These are phyloP conservation scores for Aphrocallistes beatrix DNA, from an alignment of 37 sponge, comb jelly and placozoan species.

Conservation along the genomic window DNA sequence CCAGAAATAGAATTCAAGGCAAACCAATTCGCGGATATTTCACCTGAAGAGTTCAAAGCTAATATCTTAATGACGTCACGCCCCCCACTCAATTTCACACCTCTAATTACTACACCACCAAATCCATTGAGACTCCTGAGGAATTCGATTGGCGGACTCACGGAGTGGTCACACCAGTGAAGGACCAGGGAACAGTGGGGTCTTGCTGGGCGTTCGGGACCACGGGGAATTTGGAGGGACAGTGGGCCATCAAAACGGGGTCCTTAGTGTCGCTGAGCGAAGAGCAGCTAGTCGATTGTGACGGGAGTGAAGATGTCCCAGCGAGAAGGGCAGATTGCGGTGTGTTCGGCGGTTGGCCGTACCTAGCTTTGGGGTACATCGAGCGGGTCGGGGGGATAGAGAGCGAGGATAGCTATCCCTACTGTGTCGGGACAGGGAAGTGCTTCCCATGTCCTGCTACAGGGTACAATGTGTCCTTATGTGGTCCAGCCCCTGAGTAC, in stretches of 20 bases:
- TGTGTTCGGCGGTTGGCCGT: conserved; percentile 91
- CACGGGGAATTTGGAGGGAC: conserved; percentile 61
- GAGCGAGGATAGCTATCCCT: conserved; percentile 44
- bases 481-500: conserved; percentile 60
- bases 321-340: conserved; percentile 55
- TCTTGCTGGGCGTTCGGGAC: conserved; percentile 84
- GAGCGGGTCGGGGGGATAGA: conserved; percentile 53
- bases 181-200: conserved; percentile 63
- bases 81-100: background rate
- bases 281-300: conserved; percentile 77
- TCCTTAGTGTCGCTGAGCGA: conserved; percentile 34
- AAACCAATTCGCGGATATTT: conserved; percentile 71
- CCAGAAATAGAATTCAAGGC: conserved; percentile 28
- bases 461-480: conserved; percentile 61
- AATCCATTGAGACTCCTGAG: conserved; percentile 11
- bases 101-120: background rate
- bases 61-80: conserved; percentile 41
- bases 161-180: conserved; percentile 46
- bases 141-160: conserved; percentile 63
- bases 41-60: conserved; percentile 38
- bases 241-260: conserved; percentile 51
- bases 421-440: conserved; percentile 61
- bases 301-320: conserved; percentile 43
- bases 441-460: conserved; percentile 60
- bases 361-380: conserved; percentile 63